phyloP scores from a whole-genome alignment of 2,888 invertebrate species.

The Allygus modestus region DNA sequence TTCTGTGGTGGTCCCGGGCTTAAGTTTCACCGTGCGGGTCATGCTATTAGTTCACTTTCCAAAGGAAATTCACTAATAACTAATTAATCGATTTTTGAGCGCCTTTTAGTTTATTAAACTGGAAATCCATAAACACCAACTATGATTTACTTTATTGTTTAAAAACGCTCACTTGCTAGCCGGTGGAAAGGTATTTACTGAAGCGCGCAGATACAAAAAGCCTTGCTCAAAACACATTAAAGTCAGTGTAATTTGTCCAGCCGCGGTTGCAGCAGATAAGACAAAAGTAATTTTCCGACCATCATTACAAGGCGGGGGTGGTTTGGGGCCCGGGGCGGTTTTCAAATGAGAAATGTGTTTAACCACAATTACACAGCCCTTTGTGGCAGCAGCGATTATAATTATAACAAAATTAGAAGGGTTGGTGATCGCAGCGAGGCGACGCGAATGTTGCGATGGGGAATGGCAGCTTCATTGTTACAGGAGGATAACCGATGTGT shows the following conservation, averaged over 20 bases:
- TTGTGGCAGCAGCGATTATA: slow-evolving; percentile 34
- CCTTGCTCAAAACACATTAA: slow-evolving; percentile 23
- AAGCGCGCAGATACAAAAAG: neutral
- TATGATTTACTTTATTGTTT: no score
- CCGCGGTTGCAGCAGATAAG: slow-evolving; percentile 23
- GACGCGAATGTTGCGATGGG: neutral
- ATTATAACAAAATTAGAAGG: slow-evolving; percentile 43
- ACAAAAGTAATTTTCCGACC: slow-evolving; percentile 30
- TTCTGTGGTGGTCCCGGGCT: no score
- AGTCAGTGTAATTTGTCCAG: slow-evolving; percentile 10
- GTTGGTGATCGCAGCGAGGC: neutral
- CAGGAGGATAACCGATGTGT: no score
- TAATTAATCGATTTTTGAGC: no score
- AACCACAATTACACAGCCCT: slow-evolving; percentile 40
- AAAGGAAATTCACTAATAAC: no score
- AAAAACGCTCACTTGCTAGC: no score
- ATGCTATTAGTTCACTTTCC: no score
- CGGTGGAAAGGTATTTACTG: no score
- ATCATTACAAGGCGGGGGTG: slow-evolving; percentile 39
- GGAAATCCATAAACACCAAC: no score
- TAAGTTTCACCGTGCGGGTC: no score
- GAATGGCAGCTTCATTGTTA: no score
- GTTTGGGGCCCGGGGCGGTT: slow-evolving; percentile 15
- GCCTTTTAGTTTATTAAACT: no score
- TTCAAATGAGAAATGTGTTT: slow-evolving; percentile 41